phyloP scores from a whole-genome alignment of 2,797 vertebrate species.

The Tenualosa thibaudeaui region DNA sequence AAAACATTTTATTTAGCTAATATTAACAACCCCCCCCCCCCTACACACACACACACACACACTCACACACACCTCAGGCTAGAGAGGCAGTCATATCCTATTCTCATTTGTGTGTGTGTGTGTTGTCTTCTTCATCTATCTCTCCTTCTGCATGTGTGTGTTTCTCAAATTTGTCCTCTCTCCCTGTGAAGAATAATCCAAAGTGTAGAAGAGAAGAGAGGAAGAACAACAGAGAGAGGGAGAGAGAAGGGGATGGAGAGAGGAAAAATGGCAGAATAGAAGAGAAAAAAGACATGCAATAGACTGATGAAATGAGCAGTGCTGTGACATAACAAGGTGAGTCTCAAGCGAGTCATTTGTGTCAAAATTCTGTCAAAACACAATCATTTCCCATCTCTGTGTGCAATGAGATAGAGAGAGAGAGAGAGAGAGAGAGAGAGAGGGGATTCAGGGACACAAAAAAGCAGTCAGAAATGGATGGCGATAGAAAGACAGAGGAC shows the following conservation, averaged over 20 bases:
- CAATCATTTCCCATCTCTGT: neutral
- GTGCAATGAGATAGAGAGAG: neutral
- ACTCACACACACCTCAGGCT: neutral
- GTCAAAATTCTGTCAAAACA: slow-evolving; percentile 2
- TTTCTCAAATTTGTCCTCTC: neutral
- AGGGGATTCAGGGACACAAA: neutral
- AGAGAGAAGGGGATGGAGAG: neutral
- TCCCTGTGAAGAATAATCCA: neutral
- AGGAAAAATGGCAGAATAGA: neutral
- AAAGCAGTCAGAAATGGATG: neutral
- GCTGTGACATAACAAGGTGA: neutral
- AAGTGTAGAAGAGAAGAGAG: neutral
- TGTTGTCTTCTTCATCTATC: neutral
- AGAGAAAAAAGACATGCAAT: neutral
- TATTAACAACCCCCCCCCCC: neutral
- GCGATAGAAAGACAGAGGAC: neutral
- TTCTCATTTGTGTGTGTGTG: neutral
- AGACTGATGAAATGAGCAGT: neutral
- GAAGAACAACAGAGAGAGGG: neutral
- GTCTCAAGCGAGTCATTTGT: neutral
- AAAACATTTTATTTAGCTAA: neutral
- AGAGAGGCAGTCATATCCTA: neutral
- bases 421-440: neutral
- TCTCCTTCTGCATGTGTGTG: neutral
- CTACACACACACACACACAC: no score